Evolutionary conservation across 2,888 invertebrate species (phyloP), one percentile per base, ranked within the genome.

Genomic region (Osedax frankpressi): DNA sequence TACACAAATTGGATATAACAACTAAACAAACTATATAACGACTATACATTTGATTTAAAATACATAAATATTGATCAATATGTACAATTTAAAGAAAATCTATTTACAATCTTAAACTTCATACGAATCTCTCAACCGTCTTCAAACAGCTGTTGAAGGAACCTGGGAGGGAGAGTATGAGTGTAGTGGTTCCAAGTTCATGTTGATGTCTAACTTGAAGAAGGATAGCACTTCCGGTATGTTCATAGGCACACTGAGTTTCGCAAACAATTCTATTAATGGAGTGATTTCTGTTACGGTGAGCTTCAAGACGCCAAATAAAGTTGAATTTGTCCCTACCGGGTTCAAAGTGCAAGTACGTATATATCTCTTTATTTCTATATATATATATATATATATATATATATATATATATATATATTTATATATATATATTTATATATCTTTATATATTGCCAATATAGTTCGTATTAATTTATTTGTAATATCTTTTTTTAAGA

Each of bases 111-210:
- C 6, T 44, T 44, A 11, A 44, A 44, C 44, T 11, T 44, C 19
- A 44, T 44, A 44, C 44, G 44, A 44, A 44, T 44, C 44, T 44
- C n/a, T 11, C 19, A 44, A 44, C 19, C 44, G 19, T 11, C 19
- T 44, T 11, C 44, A 44, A 11, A 44, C 44, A 44, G 44, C 44
- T 44, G 19, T 44, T 11, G 44, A 44, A 44, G 44, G 44, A 11
- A 69, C 69, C 11, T 69, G 69, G 69, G 69, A 69, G 29, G 69
- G 69, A 14, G n/a, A 69, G 25, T 69, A 69, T 30, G n/a, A 14
- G 11, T 69, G 69, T 69, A 11, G 11, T 11, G 69, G 29, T 30
- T 2, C 3, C 11, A 69, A 69, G 69, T 44, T 44, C 44, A 44
- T 44, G 11, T 11, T 44, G 44, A 44, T 44, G 44, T 6, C 44